Percentiles rank a stretch among this genome's conserved stretches.
These are phyloP conservation scores for Malaclemys terrapin DNA, from an alignment of 2,113 vertebrate species.

Conservation along the genomic window DNA sequence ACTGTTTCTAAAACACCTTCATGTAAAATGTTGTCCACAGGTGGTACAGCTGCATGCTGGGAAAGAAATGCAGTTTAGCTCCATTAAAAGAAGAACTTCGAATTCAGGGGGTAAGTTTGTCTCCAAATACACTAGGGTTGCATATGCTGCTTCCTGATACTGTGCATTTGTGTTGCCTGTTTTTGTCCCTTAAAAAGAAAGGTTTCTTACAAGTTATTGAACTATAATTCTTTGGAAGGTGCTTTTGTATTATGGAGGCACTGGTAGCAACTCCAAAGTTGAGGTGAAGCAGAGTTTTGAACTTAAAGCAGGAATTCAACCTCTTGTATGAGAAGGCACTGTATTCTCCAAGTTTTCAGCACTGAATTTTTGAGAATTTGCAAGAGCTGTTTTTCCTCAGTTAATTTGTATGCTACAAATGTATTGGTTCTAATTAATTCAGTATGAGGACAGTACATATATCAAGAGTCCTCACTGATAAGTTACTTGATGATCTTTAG, in stretches of 20 bases:
- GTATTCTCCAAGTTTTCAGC: neutral
- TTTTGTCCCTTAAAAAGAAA: neutral
- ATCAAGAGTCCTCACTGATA: neutral
- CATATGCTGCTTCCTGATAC: neutral
- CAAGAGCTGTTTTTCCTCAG: neutral
- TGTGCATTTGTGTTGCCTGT: neutral
- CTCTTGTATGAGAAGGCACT: neutral
- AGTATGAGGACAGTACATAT: neutral
- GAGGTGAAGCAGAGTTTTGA: neutral
- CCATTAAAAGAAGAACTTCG: conserved; percentile 97
- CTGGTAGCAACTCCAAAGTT: neutral
- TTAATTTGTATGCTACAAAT: neutral
- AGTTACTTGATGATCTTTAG: neutral
- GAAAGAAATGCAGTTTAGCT: conserved; percentile 97
- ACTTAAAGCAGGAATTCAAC: neutral
- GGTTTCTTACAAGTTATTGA: neutral
- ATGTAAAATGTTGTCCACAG: conserved; percentile 75
- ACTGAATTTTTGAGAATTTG: neutral
- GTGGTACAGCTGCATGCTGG: conserved; percentile 99
- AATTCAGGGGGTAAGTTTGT: conserved; percentile 91
- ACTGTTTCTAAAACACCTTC: neutral
- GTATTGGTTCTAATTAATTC: neutral
- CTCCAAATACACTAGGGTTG: neutral
- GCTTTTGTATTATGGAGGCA: neutral
- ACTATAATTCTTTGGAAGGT: neutral